Conservation (phyloP, 2,888 invertebrate genomes). For the Nemotelus nigrinus region DNA sequence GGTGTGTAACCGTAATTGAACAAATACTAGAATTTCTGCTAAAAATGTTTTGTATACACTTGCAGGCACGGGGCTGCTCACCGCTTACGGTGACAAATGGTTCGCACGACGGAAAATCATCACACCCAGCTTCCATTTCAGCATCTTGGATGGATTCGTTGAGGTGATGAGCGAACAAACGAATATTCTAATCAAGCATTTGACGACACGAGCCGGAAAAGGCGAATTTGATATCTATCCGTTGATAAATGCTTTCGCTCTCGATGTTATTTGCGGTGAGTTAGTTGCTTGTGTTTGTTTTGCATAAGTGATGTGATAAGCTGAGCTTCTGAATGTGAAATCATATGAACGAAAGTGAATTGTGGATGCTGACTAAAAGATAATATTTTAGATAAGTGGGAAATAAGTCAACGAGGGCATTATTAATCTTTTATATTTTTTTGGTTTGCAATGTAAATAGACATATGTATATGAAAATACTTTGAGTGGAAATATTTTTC, state of each 20-base stretch:
- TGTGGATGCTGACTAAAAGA: not conserved
- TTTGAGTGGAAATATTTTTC: too few species aligned
- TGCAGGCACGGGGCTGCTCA: conserved; percentile 32
- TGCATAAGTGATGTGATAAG: too few species aligned
- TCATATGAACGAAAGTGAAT: not conserved
- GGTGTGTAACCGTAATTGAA: not conserved
- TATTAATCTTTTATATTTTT: too few species aligned
- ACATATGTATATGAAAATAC: too few species aligned
- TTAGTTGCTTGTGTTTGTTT: too few species aligned
- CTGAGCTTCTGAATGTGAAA: not conserved
- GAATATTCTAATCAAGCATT: conserved; percentile 13
- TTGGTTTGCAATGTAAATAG: too few species aligned
- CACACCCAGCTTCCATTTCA: conserved; percentile 64
- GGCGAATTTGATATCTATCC: conserved; percentile 64
- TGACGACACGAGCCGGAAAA: conserved; percentile 45
- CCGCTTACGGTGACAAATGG: conserved; percentile 61
- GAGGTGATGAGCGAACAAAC: conserved; percentile 37
- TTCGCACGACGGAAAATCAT: conserved; percentile 62
- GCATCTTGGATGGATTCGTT: conserved; percentile 61
- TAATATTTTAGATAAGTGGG: not conserved
- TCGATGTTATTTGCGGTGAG: conserved; percentile 63
- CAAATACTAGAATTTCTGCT: not conserved
- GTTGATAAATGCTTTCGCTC: conserved; percentile 62
- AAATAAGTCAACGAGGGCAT: too few species aligned
- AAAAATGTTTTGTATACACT: not conserved